Conservation (phyloP, 2,888 invertebrate genomes). For the Coenonympha glycerion region DNA sequence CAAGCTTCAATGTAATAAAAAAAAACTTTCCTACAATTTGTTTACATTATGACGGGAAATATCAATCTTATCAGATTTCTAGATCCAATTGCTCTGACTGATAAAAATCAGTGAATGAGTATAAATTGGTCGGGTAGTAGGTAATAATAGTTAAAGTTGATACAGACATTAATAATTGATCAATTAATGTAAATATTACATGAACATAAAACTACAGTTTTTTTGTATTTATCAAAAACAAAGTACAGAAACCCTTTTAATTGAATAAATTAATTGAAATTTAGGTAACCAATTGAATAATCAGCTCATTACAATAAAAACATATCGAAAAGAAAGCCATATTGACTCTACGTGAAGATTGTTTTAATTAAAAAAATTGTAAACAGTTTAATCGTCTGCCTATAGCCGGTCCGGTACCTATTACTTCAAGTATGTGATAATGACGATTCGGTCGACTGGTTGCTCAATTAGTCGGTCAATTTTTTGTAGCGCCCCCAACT, state of each 20-base stretch:
- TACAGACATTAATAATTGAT: no score
- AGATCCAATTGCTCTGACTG: no score
- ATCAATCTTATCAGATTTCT: no score
- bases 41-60: no score
- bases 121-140: no score
- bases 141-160: no score
- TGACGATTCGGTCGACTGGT: constrained; percentile 34
- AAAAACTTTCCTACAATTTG: no score
- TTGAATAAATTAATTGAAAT: not conserved
- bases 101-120: no score
- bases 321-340: constrained; percentile 3
- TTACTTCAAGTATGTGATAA: constrained; percentile 45
- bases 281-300: not conserved
- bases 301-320: constrained; percentile 1
- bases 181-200: no score
- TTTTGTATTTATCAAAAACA: not conserved
- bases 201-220: not conserved
- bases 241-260: not conserved
- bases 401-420: constrained; percentile 1
- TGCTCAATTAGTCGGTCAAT: constrained; percentile 51
- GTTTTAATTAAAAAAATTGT: constrained; percentile 11
- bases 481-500: constrained; percentile 47
- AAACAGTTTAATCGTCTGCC: constrained; percentile 8
- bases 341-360: constrained; percentile 6
- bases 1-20: no score